These are phyloP conservation scores for Alentia gelatinosa DNA, from an alignment of 2,888 invertebrate species.

Conservation along the genomic window DNA sequence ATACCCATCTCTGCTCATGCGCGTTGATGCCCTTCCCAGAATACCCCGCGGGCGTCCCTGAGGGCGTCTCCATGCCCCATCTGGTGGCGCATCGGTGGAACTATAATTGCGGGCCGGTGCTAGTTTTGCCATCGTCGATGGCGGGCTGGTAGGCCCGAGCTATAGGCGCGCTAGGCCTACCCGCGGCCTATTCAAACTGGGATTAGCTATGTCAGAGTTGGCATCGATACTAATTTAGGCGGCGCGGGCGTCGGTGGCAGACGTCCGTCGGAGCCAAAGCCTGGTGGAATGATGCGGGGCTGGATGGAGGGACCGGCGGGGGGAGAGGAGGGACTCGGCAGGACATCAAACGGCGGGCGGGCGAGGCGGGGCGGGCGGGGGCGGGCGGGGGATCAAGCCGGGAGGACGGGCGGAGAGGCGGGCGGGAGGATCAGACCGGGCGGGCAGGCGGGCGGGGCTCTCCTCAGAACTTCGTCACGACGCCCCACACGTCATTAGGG, in stretches of 20 bases:
- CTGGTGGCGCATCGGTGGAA: no score
- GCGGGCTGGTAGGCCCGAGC: no score
- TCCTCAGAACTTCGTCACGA: not conserved
- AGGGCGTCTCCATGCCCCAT: not conserved
- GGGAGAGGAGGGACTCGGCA: not conserved
- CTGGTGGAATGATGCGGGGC: not conserved
- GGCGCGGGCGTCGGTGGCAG: not conserved
- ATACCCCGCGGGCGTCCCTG: not conserved
- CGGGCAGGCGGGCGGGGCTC: not conserved
- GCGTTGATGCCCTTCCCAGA: not conserved
- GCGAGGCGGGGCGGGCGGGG: not conserved
- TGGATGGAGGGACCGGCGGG: not conserved
- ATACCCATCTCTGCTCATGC: not conserved
- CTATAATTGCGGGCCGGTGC: no score
- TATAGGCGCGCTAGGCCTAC: not conserved
- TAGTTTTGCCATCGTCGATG: no score
- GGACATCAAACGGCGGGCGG: not conserved
- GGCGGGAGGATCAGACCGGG: not conserved
- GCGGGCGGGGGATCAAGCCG: not conserved
- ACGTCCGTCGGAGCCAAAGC: not conserved
- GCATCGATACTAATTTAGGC: constrained; percentile 22
- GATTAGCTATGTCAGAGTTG: constrained; percentile 21
- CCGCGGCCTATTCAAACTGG: constrained; percentile 6
- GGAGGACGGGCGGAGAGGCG: not conserved
- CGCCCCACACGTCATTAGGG: not conserved